phyloP scores from a whole-genome alignment of 2,113 vertebrate species.

The Eublepharis macularius region DNA sequence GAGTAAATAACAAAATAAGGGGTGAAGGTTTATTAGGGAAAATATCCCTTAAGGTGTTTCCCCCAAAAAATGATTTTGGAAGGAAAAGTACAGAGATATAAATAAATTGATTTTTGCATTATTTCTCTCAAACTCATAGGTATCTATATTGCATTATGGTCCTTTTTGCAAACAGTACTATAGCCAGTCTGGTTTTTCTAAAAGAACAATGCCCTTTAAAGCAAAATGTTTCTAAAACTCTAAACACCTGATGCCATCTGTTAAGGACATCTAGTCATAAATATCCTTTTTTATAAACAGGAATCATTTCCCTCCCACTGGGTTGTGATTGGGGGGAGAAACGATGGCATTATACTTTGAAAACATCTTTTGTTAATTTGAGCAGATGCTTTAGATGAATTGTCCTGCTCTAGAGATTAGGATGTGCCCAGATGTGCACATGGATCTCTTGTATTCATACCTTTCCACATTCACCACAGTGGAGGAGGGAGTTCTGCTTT shows the following conservation, averaged over 20 bases:
- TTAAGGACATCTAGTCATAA: constrained; percentile 14
- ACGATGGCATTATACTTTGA: constrained; percentile 36
- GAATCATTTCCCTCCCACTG: constrained; percentile 25
- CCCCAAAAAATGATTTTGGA: constrained; percentile 50
- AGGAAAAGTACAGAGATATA: constrained; percentile 33
- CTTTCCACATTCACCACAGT: no score
- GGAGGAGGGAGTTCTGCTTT: no score
- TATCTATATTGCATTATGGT: constrained; percentile 28
- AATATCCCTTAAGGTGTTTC: constrained; percentile 26
- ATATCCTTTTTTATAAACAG: constrained; percentile 23
- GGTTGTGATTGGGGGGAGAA: constrained; percentile 19
- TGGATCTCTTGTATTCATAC: no score
- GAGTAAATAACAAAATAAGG: constrained; percentile 37
- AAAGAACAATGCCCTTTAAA: constrained; percentile 35
- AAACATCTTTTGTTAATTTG: constrained; percentile 18
- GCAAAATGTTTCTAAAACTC: constrained; percentile 21
- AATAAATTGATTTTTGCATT: background rate
- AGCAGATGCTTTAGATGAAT: no score
- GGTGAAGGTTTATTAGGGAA: background rate
- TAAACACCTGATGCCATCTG: background rate
- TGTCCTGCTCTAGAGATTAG: no score
- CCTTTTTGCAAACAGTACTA: constrained; percentile 26
- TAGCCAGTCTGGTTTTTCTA: constrained; percentile 18
- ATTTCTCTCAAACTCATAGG: constrained; percentile 13
- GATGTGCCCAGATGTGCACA: no score